A percentile compares a stretch with the other conserved stretches of the same genome.
These are phyloP conservation scores for Phainopepla nitens DNA, from an alignment of 2,113 vertebrate genomes.

Conservation along the genomic window DNA sequence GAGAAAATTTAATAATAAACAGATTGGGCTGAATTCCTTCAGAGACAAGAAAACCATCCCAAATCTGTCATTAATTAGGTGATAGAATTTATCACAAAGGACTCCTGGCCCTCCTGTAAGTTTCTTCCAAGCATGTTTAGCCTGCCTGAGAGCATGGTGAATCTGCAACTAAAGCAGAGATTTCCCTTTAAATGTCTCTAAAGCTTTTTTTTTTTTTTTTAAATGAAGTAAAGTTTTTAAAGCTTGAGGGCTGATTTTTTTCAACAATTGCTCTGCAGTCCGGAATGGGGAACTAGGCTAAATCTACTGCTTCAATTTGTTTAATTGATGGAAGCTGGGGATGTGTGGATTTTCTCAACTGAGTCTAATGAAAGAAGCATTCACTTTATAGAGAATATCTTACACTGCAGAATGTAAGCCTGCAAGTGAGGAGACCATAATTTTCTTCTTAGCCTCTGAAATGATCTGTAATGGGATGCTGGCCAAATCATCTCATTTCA, in stretches of 20 bases:
- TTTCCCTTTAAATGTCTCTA: background rate
- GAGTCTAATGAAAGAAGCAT: constrained; percentile 39
- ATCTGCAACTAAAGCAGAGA: background rate
- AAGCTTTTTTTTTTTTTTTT: background rate
- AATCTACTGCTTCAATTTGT: constrained; percentile 46
- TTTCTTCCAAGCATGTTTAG: background rate
- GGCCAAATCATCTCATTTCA: constrained; percentile 1
- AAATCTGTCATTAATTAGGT: background rate
- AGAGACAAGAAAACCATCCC: background rate
- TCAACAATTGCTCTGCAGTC: constrained; percentile 10
- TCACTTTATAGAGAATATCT: constrained; percentile 8
- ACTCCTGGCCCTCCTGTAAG: background rate
- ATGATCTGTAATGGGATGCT: background rate
- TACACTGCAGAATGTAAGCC: background rate
- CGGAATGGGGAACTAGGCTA: constrained; percentile 13
- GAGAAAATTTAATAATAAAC: background rate
- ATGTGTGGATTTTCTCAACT: constrained; percentile 45
- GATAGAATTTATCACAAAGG: background rate
- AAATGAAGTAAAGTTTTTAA: background rate
- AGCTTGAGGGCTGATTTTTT: constrained; percentile 2
- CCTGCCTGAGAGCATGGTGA: background rate
- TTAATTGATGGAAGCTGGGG: constrained; percentile 52
- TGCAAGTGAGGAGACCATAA: background rate
- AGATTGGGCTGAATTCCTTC: background rate
- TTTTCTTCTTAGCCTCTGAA: background rate